phyloP scores from a whole-genome alignment of 2,888 invertebrate species.

The Coelinius sp. region DNA sequence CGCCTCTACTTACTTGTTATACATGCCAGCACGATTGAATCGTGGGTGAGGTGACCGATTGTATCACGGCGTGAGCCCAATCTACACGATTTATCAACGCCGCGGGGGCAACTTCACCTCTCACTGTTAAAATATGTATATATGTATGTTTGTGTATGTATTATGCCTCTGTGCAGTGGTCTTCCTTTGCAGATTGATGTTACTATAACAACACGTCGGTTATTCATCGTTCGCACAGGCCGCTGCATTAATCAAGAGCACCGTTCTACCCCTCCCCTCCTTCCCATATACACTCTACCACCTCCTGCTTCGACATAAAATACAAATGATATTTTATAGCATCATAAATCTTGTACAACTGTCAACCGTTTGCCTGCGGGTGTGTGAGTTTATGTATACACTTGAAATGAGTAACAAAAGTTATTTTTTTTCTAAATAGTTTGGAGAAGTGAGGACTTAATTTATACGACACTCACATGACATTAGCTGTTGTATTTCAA shows the following conservation, averaged over 20 bases:
- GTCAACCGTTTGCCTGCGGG: slow-evolving; percentile 54
- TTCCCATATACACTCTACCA: slow-evolving; percentile 22
- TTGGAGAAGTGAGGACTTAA: background rate
- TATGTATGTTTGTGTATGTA: background rate
- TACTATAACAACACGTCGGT: slow-evolving; percentile 65
- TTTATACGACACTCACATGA: background rate
- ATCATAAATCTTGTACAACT: slow-evolving; percentile 68
- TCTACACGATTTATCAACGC: slow-evolving; percentile 66
- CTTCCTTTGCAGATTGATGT: slow-evolving; percentile 64
- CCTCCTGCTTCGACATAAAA: slow-evolving; percentile 67
- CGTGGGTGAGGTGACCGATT: slow-evolving; percentile 57
- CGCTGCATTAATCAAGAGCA: slow-evolving; percentile 65
- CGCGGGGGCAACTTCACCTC: slow-evolving; percentile 42
- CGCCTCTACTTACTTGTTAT: background rate
- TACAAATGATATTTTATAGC: slow-evolving; percentile 72
- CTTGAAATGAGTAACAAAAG: background rate
- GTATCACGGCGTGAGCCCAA: slow-evolving; percentile 62
- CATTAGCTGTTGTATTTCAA: background rate
- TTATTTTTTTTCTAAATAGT: background rate
- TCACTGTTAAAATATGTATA: background rate
- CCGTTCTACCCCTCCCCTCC: slow-evolving; percentile 22
- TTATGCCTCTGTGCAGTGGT: background rate
- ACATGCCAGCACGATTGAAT: slow-evolving; percentile 59
- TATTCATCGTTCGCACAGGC: slow-evolving; percentile 61
- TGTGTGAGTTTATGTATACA: slow-evolving; percentile 36